Conservation (phyloP, 2,797 vertebrate genomes). For the Podarcis siculus region DNA sequence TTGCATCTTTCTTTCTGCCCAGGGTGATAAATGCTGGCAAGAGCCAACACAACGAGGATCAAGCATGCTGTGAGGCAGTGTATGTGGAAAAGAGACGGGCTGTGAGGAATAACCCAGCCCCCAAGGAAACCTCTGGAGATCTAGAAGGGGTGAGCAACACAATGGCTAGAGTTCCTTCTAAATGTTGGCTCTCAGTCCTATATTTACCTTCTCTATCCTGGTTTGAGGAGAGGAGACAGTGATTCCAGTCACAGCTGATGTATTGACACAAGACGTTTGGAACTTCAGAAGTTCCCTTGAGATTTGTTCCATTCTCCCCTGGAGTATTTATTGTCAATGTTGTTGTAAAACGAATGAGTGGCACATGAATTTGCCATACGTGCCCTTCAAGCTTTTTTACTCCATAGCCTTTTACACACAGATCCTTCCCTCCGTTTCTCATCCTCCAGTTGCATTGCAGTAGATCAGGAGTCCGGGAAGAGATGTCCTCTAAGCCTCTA, state of each 20-base stretch:
- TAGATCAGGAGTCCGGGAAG: not conserved
- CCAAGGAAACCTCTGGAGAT: constrained; percentile 46
- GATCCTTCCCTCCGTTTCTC: not conserved
- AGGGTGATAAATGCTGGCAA: constrained; percentile 99
- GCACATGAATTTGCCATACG: not conserved
- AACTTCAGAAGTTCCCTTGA: not conserved
- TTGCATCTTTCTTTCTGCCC: constrained; percentile 30
- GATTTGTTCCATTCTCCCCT: not conserved
- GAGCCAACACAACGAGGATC: constrained; percentile 98
- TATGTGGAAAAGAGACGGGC: constrained; percentile 84
- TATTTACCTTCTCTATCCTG: fast-evolving
- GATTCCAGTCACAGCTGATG: not conserved
- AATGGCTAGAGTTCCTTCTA: not conserved
- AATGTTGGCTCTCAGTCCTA: not conserved
- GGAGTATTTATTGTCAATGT: not conserved
- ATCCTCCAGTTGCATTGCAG: not conserved
- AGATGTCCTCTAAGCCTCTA: not conserved
- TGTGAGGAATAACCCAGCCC: constrained; percentile 59
- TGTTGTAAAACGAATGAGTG: not conserved
- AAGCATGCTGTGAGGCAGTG: constrained; percentile 93
- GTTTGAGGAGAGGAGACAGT: not conserved
- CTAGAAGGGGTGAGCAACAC: constrained; percentile 50
- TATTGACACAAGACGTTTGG: not conserved
- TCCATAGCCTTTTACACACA: not conserved
- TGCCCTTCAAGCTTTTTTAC: not conserved